phyloP scores from a whole-genome alignment of 1,140 invertebrate genomes.

The Drosophila sulfurigaster region DNA sequence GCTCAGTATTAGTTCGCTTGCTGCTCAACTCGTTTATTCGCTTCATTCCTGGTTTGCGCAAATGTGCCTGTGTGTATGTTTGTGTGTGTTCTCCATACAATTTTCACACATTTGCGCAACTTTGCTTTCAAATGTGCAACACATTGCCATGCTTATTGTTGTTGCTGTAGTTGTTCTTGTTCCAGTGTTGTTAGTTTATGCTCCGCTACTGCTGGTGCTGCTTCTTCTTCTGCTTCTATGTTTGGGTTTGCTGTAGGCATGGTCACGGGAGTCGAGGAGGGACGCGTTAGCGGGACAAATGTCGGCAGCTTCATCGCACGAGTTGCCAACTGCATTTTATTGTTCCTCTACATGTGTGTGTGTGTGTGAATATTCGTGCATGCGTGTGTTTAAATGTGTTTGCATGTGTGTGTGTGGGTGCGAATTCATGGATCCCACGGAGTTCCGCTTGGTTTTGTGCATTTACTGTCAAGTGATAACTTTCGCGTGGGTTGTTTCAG shows the following conservation, averaged over 20 bases:
- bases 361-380: conserved; percentile 17
- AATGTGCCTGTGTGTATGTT: conserved; percentile 38
- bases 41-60: conserved; percentile 42
- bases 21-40: neutral
- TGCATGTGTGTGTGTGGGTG: conserved; percentile 26
- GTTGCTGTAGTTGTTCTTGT: conserved; percentile 20
- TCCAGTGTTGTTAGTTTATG: conserved; percentile 45
- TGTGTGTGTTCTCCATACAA: conserved; percentile 53
- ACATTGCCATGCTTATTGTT: conserved; percentile 69
- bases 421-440: conserved; percentile 55
- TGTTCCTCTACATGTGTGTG: conserved; percentile 45
- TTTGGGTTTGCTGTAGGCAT: conserved; percentile 1
- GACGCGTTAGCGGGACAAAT: conserved; percentile 35
- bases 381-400: neutral
- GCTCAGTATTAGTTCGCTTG: conserved; percentile 1
- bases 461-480: conserved; percentile 76
- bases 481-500: conserved; percentile 75
- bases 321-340: conserved; percentile 76
- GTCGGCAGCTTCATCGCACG: conserved; percentile 55
- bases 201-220: neutral
- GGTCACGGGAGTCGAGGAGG: neutral
- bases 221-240: neutral
- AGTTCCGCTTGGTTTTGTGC: conserved; percentile 68
- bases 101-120: conserved; percentile 78
- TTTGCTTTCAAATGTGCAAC: conserved; percentile 79